A percentile compares a stretch with the other conserved stretches of the same genome.
phyloP scores from a whole-genome alignment of 2,113 vertebrate species.

The Mesoclemmys tuberculata region DNA sequence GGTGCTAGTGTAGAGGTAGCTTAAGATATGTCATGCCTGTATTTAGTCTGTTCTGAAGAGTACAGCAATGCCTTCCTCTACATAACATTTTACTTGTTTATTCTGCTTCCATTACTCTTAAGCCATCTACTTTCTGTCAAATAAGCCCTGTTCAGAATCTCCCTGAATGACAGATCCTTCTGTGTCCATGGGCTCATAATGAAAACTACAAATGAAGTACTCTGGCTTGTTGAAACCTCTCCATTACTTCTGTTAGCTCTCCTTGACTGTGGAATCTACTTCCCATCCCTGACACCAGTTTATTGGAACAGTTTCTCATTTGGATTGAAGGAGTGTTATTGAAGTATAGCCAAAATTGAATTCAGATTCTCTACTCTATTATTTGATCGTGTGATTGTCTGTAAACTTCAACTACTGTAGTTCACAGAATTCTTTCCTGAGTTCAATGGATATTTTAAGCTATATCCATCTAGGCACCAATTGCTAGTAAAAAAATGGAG shows the following conservation, averaged over 20 bases:
- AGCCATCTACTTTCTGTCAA: too few relatives aligned
- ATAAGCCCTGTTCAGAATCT: too few relatives aligned
- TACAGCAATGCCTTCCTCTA: neutral
- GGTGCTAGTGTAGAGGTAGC: too few relatives aligned
- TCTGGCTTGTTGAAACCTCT: neutral
- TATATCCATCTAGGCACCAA: neutral
- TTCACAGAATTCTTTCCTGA: neutral
- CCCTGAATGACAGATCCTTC: neutral
- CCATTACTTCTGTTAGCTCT: too few relatives aligned
- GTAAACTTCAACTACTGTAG: neutral
- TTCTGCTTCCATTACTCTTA: neutral
- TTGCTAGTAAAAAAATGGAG: neutral
- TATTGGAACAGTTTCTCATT: neutral
- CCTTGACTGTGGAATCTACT: neutral
- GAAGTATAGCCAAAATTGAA: neutral
- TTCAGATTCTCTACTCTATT: neutral
- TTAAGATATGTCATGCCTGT: too few relatives aligned
- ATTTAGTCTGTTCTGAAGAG: too few relatives aligned
- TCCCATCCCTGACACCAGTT: neutral
- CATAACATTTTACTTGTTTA: neutral
- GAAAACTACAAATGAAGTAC: neutral
- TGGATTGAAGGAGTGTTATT: neutral
- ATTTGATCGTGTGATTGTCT: neutral
- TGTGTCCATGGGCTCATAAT: neutral
- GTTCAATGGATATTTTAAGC: neutral